phyloP scores from a whole-genome alignment of 2,888 invertebrate species.

The Drosophila niveifrons region DNA sequence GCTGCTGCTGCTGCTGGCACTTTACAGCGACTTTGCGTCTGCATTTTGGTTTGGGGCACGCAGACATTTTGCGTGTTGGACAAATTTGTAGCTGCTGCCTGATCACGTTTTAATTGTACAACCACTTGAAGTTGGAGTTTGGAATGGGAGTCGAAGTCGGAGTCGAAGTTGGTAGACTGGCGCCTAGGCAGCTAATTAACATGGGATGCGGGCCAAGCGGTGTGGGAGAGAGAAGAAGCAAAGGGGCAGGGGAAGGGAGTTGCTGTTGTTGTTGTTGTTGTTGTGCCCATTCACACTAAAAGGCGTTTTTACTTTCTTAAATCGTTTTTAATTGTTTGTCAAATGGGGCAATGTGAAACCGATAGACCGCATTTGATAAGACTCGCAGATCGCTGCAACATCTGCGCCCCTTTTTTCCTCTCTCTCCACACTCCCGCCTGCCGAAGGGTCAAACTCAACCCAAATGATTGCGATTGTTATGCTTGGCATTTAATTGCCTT shows the following conservation, averaged over 20 bases:
- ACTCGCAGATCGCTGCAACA: conserved; percentile 25
- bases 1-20: not conserved
- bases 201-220: conserved; percentile 53
- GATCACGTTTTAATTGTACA: conserved; percentile 84
- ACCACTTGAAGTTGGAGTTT: conserved; percentile 26
- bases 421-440: not conserved
- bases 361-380: conserved; percentile 78
- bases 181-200: conserved; percentile 78
- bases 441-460: conserved; percentile 48
- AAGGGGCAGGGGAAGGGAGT: not conserved
- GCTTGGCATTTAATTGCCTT: conserved; percentile 82
- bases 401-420: not conserved
- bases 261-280: not conserved
- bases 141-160: conserved; percentile 18
- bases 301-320: conserved; percentile 77
- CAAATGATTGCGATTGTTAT: conserved; percentile 77
- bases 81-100: conserved; percentile 81
- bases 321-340: conserved; percentile 80
- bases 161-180: conserved; percentile 66
- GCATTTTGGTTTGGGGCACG: conserved; percentile 48
- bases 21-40: not conserved
- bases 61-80: conserved; percentile 81
- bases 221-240: no score
- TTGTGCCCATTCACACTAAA: conserved; percentile 76
- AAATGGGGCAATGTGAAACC: conserved; percentile 80